These are phyloP conservation scores for Bombus confusus DNA, from an alignment of 1,140 invertebrate species.

Conservation along the genomic window DNA sequence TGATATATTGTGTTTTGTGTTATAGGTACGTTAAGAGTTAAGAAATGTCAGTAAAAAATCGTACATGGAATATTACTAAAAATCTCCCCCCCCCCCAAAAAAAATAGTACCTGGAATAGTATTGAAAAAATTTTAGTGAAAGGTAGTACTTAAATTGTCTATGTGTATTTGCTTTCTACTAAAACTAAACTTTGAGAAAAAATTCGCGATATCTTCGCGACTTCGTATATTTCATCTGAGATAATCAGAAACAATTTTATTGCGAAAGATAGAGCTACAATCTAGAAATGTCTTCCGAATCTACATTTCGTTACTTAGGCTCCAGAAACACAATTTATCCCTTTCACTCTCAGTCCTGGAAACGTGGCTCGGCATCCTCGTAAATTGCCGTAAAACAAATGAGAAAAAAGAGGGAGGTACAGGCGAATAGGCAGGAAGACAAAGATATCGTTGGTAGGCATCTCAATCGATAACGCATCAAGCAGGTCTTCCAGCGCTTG, in stretches of 20 bases:
- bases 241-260: background rate
- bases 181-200: background rate
- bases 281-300: background rate
- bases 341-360: background rate
- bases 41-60: background rate
- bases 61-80: too few species aligned
- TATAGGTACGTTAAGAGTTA: background rate
- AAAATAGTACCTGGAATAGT: too few species aligned
- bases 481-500: background rate
- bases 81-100: too few species aligned
- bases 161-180: too few species aligned
- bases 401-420: background rate
- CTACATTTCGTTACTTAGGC: background rate
- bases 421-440: background rate
- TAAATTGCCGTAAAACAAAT: background rate
- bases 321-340: background rate
- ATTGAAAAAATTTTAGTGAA: too few species aligned
- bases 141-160: background rate
- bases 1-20: too few species aligned
- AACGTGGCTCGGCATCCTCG: background rate
- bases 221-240: background rate
- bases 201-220: background rate
- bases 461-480: background rate
- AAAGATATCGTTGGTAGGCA: background rate
- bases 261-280: background rate